Conservation (phyloP, 2,888 invertebrate species). For the Hyles lineata region DNA sequence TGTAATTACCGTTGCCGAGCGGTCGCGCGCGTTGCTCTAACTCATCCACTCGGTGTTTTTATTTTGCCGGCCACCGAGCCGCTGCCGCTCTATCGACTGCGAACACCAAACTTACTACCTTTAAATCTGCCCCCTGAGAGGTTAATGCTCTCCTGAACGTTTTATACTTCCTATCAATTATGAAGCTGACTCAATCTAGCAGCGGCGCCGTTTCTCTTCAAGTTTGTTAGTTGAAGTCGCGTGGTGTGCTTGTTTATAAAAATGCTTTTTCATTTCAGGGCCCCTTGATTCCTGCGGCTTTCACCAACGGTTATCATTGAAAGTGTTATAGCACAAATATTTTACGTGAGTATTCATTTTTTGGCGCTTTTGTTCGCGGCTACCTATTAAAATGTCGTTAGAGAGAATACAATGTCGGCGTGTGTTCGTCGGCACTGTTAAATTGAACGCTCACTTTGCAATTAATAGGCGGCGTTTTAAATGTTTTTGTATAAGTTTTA, state of each 20-base stretch:
- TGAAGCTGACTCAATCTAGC: slow-evolving; percentile 55
- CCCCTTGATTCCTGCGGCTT: slow-evolving; percentile 98
- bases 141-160: slow-evolving; percentile 75
- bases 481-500: slow-evolving; percentile 8
- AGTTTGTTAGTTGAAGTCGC: slow-evolving; percentile 16
- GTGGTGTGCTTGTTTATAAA: slow-evolving; percentile 34
- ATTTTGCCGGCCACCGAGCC: slow-evolving; percentile 78
- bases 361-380: slow-evolving; percentile 58
- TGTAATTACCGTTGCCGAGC: slow-evolving; percentile 84
- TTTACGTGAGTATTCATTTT: slow-evolving; percentile 80
- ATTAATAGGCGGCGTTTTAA: slow-evolving; percentile 64
- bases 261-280: slow-evolving; percentile 89
- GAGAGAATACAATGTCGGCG: slow-evolving; percentile 58
- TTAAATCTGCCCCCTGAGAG: slow-evolving; percentile 79
- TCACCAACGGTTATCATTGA: slow-evolving; percentile 99
- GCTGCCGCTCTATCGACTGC: slow-evolving; percentile 81
- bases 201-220: slow-evolving; percentile 28
- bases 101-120: slow-evolving; percentile 78
- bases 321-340: slow-evolving; percentile 85
- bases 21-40: slow-evolving; percentile 81
- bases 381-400: slow-evolving; percentile 75
- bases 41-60: slow-evolving; percentile 83
- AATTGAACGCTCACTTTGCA: slow-evolving; percentile 58
- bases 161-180: slow-evolving; percentile 78
- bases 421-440: slow-evolving; percentile 60